Percentiles rank a stretch among this genome's conserved stretches.
Conservation (phyloP, 2,113 vertebrate species). For the Acanthochromis polyacanthus region DNA sequence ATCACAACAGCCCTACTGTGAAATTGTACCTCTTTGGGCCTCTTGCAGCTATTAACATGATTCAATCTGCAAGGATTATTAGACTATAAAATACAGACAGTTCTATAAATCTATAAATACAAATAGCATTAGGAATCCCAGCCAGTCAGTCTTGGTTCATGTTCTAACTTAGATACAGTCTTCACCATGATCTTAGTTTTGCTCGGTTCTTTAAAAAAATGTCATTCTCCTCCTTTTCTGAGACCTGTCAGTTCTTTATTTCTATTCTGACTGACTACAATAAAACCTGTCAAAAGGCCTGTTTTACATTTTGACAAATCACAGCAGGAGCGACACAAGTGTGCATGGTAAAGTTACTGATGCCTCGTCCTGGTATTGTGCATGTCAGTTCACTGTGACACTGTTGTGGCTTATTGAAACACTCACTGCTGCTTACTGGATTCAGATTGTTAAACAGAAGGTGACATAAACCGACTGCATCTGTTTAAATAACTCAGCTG, state of each 20-base stretch:
- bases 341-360: too few relatives aligned
- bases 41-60: neutral
- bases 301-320: too few relatives aligned
- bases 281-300: too few relatives aligned
- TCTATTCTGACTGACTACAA: too few relatives aligned
- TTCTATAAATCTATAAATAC: neutral
- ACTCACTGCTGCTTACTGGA: neutral
- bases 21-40: neutral
- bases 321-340: too few relatives aligned
- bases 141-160: neutral
- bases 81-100: neutral
- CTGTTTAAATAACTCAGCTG: slow-evolving; percentile 6
- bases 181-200: neutral
- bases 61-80: neutral
- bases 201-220: too few relatives aligned
- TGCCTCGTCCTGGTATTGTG: too few relatives aligned
- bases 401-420: neutral
- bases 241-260: too few relatives aligned
- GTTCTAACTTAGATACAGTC: neutral
- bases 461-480: neutral
- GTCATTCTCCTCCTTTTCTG: too few relatives aligned
- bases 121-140: neutral
- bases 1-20: neutral
- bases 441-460: neutral
- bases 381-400: too few relatives aligned